These are phyloP conservation scores for Paramormyrops hopkinsi DNA, from an alignment of 2,797 vertebrate genomes.

Conservation along the genomic window DNA sequence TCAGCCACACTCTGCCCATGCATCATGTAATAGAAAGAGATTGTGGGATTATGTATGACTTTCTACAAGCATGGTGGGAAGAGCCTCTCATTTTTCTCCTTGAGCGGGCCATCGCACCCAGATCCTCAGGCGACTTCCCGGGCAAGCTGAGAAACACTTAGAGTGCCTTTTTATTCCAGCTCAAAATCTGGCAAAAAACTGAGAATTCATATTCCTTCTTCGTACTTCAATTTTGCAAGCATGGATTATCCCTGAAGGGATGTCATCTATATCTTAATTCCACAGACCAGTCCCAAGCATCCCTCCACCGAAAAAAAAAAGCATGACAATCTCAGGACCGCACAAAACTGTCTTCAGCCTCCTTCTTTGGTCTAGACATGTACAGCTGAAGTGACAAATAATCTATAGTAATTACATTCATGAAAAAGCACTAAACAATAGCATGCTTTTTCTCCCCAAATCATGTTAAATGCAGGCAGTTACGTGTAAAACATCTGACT, in stretches of 20 bases:
- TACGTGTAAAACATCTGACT: not conserved
- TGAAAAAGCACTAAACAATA: not conserved
- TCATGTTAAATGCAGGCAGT: not conserved
- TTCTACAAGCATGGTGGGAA: not conserved
- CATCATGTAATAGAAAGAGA: not conserved
- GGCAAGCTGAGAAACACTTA: conserved; percentile 4
- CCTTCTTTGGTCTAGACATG: not conserved
- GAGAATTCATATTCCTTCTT: conserved; percentile 15
- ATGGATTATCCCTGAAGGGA: conserved; percentile 32
- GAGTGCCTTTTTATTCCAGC: not conserved
- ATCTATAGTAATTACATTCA: not conserved
- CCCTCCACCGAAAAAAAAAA: not conserved
- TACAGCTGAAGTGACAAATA: not conserved
- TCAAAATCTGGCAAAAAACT: conserved; percentile 14
- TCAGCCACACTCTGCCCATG: not conserved
- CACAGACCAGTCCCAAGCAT: conserved; percentile 12
- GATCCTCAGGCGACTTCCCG: not conserved
- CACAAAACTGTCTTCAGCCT: not conserved
- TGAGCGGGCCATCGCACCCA: not conserved
- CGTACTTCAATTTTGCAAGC: conserved; percentile 16
- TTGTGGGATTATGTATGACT: conserved; percentile 14
- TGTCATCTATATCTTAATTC: conserved; percentile 38
- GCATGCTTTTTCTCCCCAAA: not conserved
- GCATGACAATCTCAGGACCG: not conserved
- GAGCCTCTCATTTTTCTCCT: not conserved